Evolutionary conservation across 2,113 vertebrate genomes (phyloP), one percentile per base, ranked within the genome.

Genomic region (Uria aalge): DNA sequence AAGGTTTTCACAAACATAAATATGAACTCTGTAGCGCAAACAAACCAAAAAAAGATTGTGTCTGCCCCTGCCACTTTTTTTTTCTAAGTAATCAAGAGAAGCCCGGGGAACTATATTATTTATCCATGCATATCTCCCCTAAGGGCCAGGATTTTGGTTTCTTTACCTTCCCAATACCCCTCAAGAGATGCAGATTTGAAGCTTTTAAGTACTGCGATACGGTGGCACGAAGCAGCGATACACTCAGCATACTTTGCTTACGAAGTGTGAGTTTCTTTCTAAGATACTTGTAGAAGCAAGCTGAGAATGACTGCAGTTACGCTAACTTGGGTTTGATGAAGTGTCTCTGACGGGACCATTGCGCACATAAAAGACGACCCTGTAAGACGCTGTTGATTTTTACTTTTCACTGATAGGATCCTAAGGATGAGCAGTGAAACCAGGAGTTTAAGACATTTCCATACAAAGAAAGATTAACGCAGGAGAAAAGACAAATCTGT

Each of bases 191-290:
- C 24, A 34, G 40, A 60, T 43, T 38, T 69, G 29, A 64, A 52
- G 53, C 63, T 72, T 38, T 4, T 13, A 34, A 32, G n/a, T 15
- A 26, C 52, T 45, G 32, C 5, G 6, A 36, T 17, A 48, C 3
- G 1, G 60, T 7, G 27, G 55, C 57, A 40, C 1, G 8, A 57
- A 47, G 26, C n/a, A 69, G 64, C 2, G 30, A 11, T 11, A 13
- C 29, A 5, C 56, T 30, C 47, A 21, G 38, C 0, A 6, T 22
- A 16, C 26, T 4, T 3, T 4, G 71, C 67, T 66, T 30, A 43
- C 9, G 8, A 63, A 21, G 29, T 0, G 0, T 1, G 11, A 2
- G 19, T 34, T 56, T 59, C 40, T 63, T 30, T 27, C 21, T 7
- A 3, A 53, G 23, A 43, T 1, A 20, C 6, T 15, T 8, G 13